Evolutionary conservation across 2,888 invertebrate species (phyloP).

Genomic region (Andrena minutula): DNA sequence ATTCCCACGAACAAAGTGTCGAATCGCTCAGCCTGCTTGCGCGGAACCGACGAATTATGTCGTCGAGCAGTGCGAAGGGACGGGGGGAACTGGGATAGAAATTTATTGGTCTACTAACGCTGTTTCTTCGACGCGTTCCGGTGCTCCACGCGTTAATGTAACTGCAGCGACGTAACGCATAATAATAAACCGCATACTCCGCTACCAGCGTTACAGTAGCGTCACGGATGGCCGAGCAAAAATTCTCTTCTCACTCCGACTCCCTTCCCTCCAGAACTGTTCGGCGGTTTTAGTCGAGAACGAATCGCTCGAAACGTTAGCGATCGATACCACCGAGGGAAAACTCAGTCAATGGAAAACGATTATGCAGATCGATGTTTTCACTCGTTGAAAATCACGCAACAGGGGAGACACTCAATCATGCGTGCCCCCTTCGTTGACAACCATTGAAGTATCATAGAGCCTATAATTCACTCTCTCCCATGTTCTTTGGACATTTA

Average conservation of each 20-base stretch:
- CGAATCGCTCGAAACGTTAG: slow-evolving; percentile 37
- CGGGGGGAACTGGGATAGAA: background rate
- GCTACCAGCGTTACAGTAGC: slow-evolving; percentile 70
- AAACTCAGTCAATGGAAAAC: slow-evolving; percentile 53
- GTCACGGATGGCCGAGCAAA: slow-evolving; percentile 63
- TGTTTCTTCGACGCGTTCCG: slow-evolving; percentile 43
- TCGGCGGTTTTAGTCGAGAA: slow-evolving; percentile 28
- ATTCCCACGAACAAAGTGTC: background rate
- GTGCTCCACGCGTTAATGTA: slow-evolving; percentile 54
- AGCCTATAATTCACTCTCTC: background rate
- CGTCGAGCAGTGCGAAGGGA: background rate
- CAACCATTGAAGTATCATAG: too few relatives aligned
- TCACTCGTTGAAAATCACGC: slow-evolving; percentile 26
- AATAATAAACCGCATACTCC: slow-evolving; percentile 53
- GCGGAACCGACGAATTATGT: slow-evolving; percentile 7
- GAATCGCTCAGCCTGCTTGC: slow-evolving; percentile 8
- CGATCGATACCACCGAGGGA: slow-evolving; percentile 14
- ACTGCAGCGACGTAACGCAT: slow-evolving; percentile 54
- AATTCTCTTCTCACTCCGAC: slow-evolving; percentile 55
- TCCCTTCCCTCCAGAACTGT: background rate
- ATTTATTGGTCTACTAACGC: slow-evolving; percentile 30
- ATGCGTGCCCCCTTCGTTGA: background rate
- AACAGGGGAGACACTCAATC: background rate
- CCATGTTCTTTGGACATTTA: background rate
- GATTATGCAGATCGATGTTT: slow-evolving; percentile 55